These are phyloP conservation scores for Fistularia tabacaria DNA, from an alignment of 2,797 vertebrate species.

Conservation along the genomic window DNA sequence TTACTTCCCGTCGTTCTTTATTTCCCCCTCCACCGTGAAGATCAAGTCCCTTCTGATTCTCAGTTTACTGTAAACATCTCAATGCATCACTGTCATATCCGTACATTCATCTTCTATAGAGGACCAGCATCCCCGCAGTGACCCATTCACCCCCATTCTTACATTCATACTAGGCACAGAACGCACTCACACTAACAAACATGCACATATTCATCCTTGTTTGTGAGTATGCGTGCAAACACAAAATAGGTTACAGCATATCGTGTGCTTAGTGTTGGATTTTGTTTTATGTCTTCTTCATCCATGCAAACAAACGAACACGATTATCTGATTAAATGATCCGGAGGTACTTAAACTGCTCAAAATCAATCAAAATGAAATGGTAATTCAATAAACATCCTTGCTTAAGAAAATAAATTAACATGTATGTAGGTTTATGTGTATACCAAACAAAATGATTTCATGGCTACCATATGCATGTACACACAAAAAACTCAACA, in stretches of 20 bases:
- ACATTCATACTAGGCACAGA: not conserved
- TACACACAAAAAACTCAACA: no score
- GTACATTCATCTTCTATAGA: conserved; percentile 67
- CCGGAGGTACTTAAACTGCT: not conserved
- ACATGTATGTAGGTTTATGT: no score
- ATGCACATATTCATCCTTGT: conserved; percentile 13
- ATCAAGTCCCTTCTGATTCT: conserved; percentile 19
- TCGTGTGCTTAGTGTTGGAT: conserved; percentile 29
- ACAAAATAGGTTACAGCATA: conserved; percentile 21
- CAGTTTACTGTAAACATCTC: conserved; percentile 73
- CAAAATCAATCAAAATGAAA: no score
- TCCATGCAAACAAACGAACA: not conserved
- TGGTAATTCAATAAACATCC: no score
- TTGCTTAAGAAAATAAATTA: no score
- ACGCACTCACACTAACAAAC: conserved; percentile 20
- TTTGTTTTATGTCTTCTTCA: conserved; percentile 19
- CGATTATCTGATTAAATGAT: no score
- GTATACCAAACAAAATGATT: no score
- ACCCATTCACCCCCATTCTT: conserved; percentile 50
- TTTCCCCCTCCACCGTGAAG: conserved; percentile 29
- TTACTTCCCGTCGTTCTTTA: conserved; percentile 3
- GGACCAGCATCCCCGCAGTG: conserved; percentile 42
- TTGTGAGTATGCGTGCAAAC: conserved; percentile 14
- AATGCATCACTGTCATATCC: conserved; percentile 80
- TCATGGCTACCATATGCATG: no score